phyloP scores from a whole-genome alignment of 2,797 vertebrate species.

The Huso huso region DNA sequence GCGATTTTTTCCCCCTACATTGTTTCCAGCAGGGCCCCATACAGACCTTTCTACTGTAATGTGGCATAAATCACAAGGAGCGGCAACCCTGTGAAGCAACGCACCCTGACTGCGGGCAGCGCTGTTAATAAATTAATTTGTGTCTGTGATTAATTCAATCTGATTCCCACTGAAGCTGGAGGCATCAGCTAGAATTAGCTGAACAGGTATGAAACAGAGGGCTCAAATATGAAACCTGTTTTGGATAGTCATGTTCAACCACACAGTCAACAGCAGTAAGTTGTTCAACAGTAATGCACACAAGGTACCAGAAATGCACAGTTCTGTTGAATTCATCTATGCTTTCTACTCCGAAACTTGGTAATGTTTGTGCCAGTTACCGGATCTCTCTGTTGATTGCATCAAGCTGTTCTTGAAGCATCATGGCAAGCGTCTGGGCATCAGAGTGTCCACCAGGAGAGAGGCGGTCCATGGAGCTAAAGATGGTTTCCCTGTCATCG shows the following conservation, averaged over 20 bases:
- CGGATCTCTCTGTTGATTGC: slow-evolving; percentile 98
- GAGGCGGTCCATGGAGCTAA: slow-evolving; percentile 95
- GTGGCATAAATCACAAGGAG: not conserved
- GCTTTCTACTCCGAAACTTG: not conserved
- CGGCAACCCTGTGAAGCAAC: not conserved
- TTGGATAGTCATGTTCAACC: not conserved
- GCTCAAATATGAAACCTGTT: too few relatives aligned
- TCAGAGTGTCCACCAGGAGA: slow-evolving; percentile 94
- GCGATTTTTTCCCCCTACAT: too few relatives aligned
- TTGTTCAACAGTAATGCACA: slow-evolving; percentile 2
- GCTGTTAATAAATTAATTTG: not conserved
- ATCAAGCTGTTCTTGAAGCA: slow-evolving; percentile 97
- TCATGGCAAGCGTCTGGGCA: slow-evolving; percentile 95
- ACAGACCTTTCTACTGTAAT: not conserved
- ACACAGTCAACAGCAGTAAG: slow-evolving; percentile 1
- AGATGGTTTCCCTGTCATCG: slow-evolving; percentile 90
- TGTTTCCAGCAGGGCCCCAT: too few relatives aligned
- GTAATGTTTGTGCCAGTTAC: slow-evolving; percentile 42
- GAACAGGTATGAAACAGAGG: not conserved
- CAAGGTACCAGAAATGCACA: not conserved
- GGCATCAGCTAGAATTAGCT: not conserved
- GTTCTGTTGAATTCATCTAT: slow-evolving; percentile 2
- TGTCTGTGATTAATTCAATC: not conserved
- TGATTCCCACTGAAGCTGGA: not conserved
- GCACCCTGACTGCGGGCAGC: not conserved